A percentile compares a stretch with the other conserved stretches of the same genome.
Conservation (phyloP, 2,113 vertebrate genomes). For the Nerophis lumbriciformis region DNA sequence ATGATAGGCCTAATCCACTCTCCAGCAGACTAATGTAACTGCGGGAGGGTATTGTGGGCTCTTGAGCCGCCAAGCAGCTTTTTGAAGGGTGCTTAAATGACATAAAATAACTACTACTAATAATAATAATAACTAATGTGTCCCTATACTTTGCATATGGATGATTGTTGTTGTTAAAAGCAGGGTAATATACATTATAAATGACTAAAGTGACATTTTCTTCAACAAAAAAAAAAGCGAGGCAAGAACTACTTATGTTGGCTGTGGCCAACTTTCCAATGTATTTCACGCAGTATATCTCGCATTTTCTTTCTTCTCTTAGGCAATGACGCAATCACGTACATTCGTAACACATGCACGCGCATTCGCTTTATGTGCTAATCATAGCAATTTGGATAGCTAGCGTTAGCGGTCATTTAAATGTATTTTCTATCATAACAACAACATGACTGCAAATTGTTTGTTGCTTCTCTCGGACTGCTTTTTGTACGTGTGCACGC, state of each 20-base stretch:
- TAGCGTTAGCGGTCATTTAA: too few species aligned
- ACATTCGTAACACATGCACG: too few species aligned
- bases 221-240: neutral
- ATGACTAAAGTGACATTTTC: neutral
- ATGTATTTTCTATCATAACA: too few species aligned
- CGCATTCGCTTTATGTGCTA: too few species aligned
- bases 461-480: too few species aligned
- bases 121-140: too few species aligned
- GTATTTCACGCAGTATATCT: too few species aligned
- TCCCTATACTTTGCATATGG: neutral
- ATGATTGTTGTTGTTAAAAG: neutral
- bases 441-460: too few species aligned
- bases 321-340: too few species aligned
- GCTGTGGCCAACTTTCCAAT: neutral
- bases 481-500: too few species aligned
- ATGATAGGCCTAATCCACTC: neutral
- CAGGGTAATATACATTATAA: neutral
- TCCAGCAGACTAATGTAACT: neutral
- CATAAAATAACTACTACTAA: neutral
- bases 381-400: too few species aligned
- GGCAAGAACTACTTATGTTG: neutral
- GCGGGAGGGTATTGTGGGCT: neutral
- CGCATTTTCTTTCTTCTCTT: too few species aligned
- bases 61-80: neutral
- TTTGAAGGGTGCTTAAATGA: neutral